Base-by-base conservation (phyloP, 2,888 invertebrate species). In the Hirtodrosophila duncani region DNA sequence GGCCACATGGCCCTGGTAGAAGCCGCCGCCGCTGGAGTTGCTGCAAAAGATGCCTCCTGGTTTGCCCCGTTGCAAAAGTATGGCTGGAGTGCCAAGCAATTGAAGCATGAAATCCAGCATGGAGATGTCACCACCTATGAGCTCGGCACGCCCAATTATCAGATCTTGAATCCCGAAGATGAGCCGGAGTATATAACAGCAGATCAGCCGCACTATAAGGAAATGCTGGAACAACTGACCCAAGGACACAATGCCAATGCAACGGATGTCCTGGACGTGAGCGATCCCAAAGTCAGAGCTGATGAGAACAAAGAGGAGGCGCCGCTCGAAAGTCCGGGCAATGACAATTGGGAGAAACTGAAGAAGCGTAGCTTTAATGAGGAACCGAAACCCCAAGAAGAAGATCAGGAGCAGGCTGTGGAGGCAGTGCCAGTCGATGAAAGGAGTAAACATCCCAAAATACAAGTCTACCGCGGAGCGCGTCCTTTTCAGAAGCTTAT, bases 111-210 rank as follows among this genome's bases (percentile, higher is more conserved):
- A 33, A 53, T 84, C 9, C 53, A 66, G 21, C 81, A 83, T 3
- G 62, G 64, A 3, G 84, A 84, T 21, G 83, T 71, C 1, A 62
- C 81, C 11, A 82, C 84, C 2, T 83, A 68, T 16, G 83, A 83
- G 29, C 56, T 84, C 49, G 83, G 83, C 5, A 39, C 60, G 2
- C 79, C 83, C 14, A 67, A 70, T 17, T 84, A 82, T 48, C 59
- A 75, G 52, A 81, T 83, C 4, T 50, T 83, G 0, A 83, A 83
- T 57, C 79, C 84, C 0, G 58, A 83, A 31, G 83, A 82, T 4
- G 56, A 70, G n/a, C 82, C 84, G 0, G 79, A 83, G 55, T 78
- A 71, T 14, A 83, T 83, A 2, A 83, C 82, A 0, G 65, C 68
- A 3, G 79, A 82, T 61, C 82, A 83, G 17, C 82, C 84, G 0